Evolutionary conservation across 2,888 invertebrate genomes (phyloP).

Genomic region (Ophion costatus): DNA sequence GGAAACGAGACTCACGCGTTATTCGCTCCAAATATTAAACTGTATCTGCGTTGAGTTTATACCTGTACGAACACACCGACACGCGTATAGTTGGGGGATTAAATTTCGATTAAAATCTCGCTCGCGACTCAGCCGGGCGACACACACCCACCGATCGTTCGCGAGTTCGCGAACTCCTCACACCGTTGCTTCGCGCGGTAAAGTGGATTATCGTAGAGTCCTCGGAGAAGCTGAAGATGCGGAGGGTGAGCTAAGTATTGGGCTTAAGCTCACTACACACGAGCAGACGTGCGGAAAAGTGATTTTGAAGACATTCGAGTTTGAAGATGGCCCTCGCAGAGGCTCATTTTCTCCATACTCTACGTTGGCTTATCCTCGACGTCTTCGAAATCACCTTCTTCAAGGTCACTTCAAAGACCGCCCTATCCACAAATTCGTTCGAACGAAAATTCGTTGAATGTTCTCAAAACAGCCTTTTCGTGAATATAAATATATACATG

Average conservation of each 20-base stretch:
- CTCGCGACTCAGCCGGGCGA: constrained; percentile 39
- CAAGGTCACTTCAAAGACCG: not conserved
- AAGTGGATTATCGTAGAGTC: constrained; percentile 58
- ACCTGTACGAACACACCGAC: not conserved
- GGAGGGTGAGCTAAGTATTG: constrained; percentile 32
- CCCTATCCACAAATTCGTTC: not conserved
- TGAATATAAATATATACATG: not conserved
- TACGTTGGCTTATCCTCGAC: not conserved
- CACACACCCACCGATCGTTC: constrained; percentile 32
- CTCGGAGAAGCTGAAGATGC: constrained; percentile 52
- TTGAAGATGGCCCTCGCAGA: not conserved
- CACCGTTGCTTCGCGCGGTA: constrained; percentile 34
- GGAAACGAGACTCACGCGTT: not conserved
- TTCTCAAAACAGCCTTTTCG: not conserved
- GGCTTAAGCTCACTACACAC: not conserved
- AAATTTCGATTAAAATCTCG: constrained; percentile 63
- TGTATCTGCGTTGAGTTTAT: not conserved
- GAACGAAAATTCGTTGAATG: not conserved
- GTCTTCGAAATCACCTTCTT: not conserved
- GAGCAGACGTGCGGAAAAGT: not conserved
- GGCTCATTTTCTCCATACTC: not conserved
- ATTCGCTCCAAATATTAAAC: constrained; percentile 10
- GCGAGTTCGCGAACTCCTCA: constrained; percentile 44
- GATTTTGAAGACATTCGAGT: not conserved
- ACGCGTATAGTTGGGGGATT: constrained; percentile 37